Percentiles rank a stretch among this genome's conserved stretches.
phyloP scores from a whole-genome alignment of 2,797 vertebrate genomes.

The Muscicapa comitata region DNA sequence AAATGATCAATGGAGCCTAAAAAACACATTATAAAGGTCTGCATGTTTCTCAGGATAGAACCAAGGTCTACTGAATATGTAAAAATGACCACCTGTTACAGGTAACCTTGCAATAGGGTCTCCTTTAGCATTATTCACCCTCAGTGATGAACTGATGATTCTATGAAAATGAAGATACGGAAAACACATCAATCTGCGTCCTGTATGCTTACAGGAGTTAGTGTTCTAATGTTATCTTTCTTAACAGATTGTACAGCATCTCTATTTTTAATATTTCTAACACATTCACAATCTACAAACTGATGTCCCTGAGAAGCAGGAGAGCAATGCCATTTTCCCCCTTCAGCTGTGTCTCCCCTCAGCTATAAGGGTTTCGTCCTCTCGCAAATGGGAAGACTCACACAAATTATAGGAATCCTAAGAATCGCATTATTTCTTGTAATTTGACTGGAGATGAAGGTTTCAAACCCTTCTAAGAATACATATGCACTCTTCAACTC shows the following conservation, averaged over 20 bases:
- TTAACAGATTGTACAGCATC: neutral
- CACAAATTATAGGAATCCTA: neutral
- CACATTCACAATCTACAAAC: neutral
- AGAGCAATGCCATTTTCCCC: accelerated
- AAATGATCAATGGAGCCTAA: neutral
- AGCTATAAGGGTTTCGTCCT: neutral
- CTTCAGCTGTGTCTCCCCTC: neutral
- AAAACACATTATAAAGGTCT: neutral
- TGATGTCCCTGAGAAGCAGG: neutral
- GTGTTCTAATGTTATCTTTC: neutral
- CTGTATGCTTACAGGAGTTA: neutral
- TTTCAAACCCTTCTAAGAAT: neutral
- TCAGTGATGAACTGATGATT: neutral
- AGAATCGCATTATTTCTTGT: neutral
- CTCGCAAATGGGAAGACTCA: neutral
- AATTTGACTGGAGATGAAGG: neutral
- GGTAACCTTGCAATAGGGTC: neutral
- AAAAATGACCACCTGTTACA: neutral
- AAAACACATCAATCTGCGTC: neutral
- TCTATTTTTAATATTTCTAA: neutral
- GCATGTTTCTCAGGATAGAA: accelerated
- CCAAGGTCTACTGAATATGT: neutral
- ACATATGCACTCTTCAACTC: neutral
- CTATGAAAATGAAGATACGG: neutral
- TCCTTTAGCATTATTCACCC: neutral